Evolutionary conservation across 2,888 invertebrate species (phyloP).

Genomic region (Thymelicus lineola): DNA sequence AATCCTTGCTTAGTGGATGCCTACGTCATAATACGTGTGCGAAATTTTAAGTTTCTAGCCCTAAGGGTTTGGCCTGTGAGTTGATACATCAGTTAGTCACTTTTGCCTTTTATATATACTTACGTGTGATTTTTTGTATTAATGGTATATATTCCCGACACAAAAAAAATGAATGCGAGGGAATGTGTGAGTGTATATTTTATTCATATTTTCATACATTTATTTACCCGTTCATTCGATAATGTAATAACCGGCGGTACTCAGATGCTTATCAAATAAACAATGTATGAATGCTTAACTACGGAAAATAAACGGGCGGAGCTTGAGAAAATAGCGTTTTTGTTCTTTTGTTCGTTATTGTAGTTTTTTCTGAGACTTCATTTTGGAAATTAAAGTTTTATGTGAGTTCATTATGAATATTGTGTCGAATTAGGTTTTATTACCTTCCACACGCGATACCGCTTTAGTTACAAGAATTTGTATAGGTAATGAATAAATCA

Average conservation of each 20-base stretch:
- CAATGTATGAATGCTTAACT: constrained; percentile 54
- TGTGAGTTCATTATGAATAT: constrained; percentile 29
- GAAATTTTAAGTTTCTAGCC: too few relatives aligned
- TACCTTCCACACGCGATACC: constrained; percentile 11
- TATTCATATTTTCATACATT: constrained; percentile 15
- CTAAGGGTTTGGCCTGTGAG: too few relatives aligned
- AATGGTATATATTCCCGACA: too few relatives aligned
- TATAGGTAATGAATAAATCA: too few relatives aligned
- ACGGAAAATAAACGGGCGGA: constrained; percentile 49
- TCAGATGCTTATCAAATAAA: constrained; percentile 69
- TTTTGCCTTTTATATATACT: too few relatives aligned
- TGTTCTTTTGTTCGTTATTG: constrained; percentile 39
- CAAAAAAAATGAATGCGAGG: too few relatives aligned
- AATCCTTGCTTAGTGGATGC: too few relatives aligned
- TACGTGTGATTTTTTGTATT: too few relatives aligned
- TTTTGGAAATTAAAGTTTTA: constrained; percentile 37
- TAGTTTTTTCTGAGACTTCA: constrained; percentile 23
- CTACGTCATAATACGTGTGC: too few relatives aligned
- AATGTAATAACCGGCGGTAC: constrained; percentile 53
- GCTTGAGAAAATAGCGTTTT: constrained; percentile 45
- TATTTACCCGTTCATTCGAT: constrained; percentile 48
- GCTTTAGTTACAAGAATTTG: neutral
- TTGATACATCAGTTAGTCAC: too few relatives aligned
- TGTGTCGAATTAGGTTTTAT: constrained; percentile 26
- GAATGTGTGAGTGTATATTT: constrained; percentile 2